Evolutionary conservation across 2,797 vertebrate genomes (phyloP).

Genomic region (Betta splendens): DNA sequence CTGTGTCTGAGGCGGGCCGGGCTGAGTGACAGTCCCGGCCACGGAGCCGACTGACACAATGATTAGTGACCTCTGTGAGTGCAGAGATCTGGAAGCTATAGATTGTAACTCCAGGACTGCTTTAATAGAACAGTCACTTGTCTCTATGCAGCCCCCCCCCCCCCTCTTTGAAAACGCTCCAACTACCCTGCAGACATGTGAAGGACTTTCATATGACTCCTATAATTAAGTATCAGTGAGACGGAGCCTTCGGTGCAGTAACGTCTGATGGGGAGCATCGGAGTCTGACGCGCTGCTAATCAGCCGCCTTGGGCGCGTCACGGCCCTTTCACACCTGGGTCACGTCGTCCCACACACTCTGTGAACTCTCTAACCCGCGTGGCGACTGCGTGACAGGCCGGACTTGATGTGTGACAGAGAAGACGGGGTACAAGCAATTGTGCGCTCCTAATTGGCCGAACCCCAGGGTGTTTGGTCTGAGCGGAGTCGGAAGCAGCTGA

Average conservation of each 20-base stretch:
- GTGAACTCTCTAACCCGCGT: conserved; percentile 53
- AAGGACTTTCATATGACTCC: conserved; percentile 61
- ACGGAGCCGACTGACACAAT: conserved; percentile 70
- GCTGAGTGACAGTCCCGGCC: conserved; percentile 48
- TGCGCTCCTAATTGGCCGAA: conserved; percentile 33
- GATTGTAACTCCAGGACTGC: conserved; percentile 18
- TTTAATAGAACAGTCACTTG: conserved; percentile 9
- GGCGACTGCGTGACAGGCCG: conserved; percentile 30
- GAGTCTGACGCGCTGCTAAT: conserved; percentile 62
- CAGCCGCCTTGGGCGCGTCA: conserved; percentile 66
- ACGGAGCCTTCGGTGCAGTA: conserved; percentile 40
- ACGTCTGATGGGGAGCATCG: conserved; percentile 54
- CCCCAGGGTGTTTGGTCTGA: not conserved
- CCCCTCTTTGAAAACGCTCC: conserved; percentile 23
- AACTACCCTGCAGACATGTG: conserved; percentile 51
- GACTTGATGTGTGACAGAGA: conserved; percentile 16
- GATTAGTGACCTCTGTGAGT: conserved; percentile 58
- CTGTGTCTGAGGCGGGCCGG: conserved; percentile 22
- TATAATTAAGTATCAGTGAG: conserved; percentile 62
- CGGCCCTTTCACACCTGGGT: conserved; percentile 61
- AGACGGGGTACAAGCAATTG: conserved; percentile 4
- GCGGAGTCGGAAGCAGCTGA: not conserved
- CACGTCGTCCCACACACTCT: conserved; percentile 48
- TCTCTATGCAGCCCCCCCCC: not conserved
- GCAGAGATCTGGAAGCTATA: conserved; percentile 2